Base-by-base conservation (phyloP, 2,113 vertebrate genomes). In the Ammodytes dubius region DNA sequence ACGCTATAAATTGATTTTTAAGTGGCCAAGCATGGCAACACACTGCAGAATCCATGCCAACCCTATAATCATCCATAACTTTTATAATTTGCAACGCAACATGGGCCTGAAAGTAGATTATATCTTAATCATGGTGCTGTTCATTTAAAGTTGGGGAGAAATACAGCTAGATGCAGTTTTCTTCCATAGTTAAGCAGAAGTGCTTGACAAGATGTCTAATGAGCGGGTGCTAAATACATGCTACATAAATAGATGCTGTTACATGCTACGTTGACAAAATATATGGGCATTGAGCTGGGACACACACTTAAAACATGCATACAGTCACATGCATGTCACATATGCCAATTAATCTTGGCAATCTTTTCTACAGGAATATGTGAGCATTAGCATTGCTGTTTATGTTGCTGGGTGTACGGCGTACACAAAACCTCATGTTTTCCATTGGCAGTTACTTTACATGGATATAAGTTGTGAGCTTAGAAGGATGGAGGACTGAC, bases 391-490 rank as follows among this genome's bases (percentile, higher is more conserved):
- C 43, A 45, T 39, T 14, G 17, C 65, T 59, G 64, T 50, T 42
- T 63, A 39, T 47, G 64, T 79, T 47, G 27, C 68, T 70, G 39
- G 70, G 70, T 49, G 66, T 47, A 27, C 52, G 61, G 64, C 49
- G 57, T 60, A 60, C 9, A 45, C 40, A 59, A 50, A 76, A 50
- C 6, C 52, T 73, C 67, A 71, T n/a, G 52, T 79, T 89, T 81
- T 83, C 74, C 78, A 70, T 40, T 61, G 50, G 69, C 56, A 61
- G 59, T 80, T 78, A 43, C 66, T 89, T 89, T 77, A 45, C 64
- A 73, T 64, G 65, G 50, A 85, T 46, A 40, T 39, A 85, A 84
- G 77, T 42, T 73, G 60, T 53, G 49, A 56, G 65, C 59, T 65
- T 57, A 43, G 49, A 49, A 49, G 77, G 63, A 84, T 2, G 12